phyloP scores from a whole-genome alignment of 2,888 invertebrate genomes.

The Tineola bisselliella region DNA sequence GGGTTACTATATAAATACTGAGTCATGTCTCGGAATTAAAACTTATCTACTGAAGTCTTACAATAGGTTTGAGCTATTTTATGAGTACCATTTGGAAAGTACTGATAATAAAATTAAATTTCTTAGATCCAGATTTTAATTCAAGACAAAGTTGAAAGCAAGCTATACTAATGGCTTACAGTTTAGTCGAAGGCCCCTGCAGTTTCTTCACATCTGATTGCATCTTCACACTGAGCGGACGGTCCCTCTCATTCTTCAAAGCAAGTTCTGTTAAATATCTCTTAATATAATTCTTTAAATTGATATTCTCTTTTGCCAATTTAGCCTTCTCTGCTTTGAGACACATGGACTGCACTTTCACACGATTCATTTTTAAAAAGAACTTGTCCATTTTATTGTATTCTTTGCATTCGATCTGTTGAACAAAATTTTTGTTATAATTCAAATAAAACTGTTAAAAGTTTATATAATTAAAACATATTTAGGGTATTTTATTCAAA shows the following conservation, averaged over 20 bases:
- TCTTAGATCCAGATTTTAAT: too few relatives aligned
- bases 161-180: conserved; percentile 12
- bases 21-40: too few relatives aligned
- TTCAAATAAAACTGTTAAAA: not conserved
- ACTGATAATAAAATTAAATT: too few relatives aligned
- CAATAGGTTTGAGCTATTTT: too few relatives aligned
- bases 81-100: too few relatives aligned
- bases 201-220: conserved; percentile 27
- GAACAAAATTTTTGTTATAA: conserved; percentile 1
- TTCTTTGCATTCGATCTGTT: conserved; percentile 56
- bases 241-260: conserved; percentile 40
- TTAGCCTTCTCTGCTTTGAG: conserved; percentile 48
- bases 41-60: too few relatives aligned
- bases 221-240: conserved; percentile 41
- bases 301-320: conserved; percentile 70
- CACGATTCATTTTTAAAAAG: conserved; percentile 64
- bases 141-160: not conserved
- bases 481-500: too few relatives aligned
- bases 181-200: not conserved
- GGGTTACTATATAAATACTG: too few relatives aligned
- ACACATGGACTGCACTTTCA: conserved; percentile 49
- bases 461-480: too few relatives aligned
- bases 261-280: conserved; percentile 71
- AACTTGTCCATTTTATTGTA: conserved; percentile 76
- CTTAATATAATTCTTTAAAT: conserved; percentile 69